phyloP scores from a whole-genome alignment of 2,888 invertebrate genomes.

The Agonopterix alstromeriana region DNA sequence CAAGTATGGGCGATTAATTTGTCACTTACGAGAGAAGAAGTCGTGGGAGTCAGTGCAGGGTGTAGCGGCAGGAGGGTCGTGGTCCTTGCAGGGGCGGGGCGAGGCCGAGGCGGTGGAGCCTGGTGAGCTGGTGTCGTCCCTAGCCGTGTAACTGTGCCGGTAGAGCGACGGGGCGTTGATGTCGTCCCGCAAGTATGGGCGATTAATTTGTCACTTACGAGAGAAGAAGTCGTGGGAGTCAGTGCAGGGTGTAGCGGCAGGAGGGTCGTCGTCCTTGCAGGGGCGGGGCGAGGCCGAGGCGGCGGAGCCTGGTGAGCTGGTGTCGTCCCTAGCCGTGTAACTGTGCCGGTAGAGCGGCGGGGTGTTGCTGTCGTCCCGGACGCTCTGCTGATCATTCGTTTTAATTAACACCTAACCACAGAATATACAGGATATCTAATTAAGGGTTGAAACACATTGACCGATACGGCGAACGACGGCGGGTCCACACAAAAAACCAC shows the following conservation, averaged over 20 bases:
- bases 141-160: constrained; percentile 52
- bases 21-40: constrained; percentile 66
- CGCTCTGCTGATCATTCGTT: constrained; percentile 33
- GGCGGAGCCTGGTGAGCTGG: constrained; percentile 70
- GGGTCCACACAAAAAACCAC: too few relatives aligned
- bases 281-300: constrained; percentile 69
- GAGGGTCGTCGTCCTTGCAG: constrained; percentile 65
- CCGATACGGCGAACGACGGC: too few relatives aligned
- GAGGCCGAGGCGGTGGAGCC: constrained; percentile 71
- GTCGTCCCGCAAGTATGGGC: too few relatives aligned
- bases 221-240: constrained; percentile 70
- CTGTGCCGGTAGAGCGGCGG: constrained; percentile 65
- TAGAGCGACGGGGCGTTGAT: constrained; percentile 64
- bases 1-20: too few relatives aligned
- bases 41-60: constrained; percentile 68
- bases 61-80: constrained; percentile 44
- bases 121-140: constrained; percentile 71
- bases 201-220: too few relatives aligned
- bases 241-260: constrained; percentile 47
- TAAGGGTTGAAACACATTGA: too few relatives aligned
- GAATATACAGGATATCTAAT: too few relatives aligned
- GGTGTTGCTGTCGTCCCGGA: constrained; percentile 61
- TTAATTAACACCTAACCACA: too few relatives aligned
- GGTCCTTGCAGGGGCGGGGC: constrained; percentile 68
- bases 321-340: constrained; percentile 60